phyloP scores from a whole-genome alignment of 2,797 vertebrate species.

The Limosa lapponica region DNA sequence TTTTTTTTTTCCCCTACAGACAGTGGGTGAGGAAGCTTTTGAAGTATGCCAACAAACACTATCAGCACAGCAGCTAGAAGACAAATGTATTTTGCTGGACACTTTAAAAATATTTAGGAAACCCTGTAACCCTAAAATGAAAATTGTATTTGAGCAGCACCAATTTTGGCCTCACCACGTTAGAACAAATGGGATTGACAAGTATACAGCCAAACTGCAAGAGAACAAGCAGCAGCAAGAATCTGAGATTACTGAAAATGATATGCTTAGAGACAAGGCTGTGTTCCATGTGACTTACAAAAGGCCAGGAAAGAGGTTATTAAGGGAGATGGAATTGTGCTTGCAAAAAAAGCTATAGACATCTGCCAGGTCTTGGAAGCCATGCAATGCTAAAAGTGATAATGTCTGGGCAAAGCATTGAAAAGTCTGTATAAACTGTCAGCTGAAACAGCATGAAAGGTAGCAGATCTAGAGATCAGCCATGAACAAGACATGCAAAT shows the following conservation, averaged over 20 bases:
- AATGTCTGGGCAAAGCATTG: not conserved
- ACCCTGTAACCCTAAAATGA: not conserved
- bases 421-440: not conserved
- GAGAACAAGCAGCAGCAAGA: not conserved
- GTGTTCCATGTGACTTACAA: conserved; percentile 25
- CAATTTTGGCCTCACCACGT: not conserved
- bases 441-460: not conserved
- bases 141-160: not conserved
- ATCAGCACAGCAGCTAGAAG: not conserved
- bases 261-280: conserved; percentile 28
- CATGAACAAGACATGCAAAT: not conserved
- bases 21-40: not conserved
- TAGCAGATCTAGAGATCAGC: not conserved
- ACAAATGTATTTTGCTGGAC: not conserved
- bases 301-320: conserved; percentile 28
- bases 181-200: conserved; percentile 23
- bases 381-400: not conserved
- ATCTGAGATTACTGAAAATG: conserved; percentile 35
- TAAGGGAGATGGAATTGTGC: not conserved
- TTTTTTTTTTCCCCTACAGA: not conserved
- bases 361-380: not conserved
- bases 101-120: not conserved
- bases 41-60: not conserved
- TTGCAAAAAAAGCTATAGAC: conserved; percentile 12
- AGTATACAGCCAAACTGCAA: not conserved